phyloP scores from a whole-genome alignment of 2,888 invertebrate genomes.

The Apotomis betuletana region DNA sequence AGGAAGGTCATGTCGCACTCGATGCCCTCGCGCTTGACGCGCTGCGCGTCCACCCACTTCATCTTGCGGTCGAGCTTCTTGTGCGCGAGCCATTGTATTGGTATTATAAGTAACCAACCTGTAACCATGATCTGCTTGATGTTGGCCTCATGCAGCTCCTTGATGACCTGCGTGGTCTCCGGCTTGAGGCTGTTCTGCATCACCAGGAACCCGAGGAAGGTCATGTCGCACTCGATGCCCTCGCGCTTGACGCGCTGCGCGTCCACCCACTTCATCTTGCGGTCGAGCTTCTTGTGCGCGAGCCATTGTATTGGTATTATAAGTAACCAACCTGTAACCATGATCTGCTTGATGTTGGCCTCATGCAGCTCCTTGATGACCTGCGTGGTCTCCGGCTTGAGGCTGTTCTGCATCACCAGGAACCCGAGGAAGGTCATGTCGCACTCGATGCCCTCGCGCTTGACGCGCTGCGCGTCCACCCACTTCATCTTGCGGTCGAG shows the following conservation, averaged over 20 bases:
- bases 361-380: too few species aligned
- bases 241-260: constrained; percentile 82
- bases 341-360: constrained; percentile 80
- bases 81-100: constrained; percentile 88
- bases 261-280: constrained; percentile 81
- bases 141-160: constrained; percentile 87
- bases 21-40: constrained; percentile 83
- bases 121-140: constrained; percentile 95
- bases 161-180: constrained; percentile 89
- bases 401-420: constrained; percentile 92
- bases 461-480: constrained; percentile 66
- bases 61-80: constrained; percentile 84
- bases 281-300: constrained; percentile 85
- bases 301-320: too few species aligned
- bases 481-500: too few species aligned
- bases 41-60: constrained; percentile 81
- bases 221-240: constrained; percentile 87
- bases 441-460: constrained; percentile 85
- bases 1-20: constrained; percentile 88
- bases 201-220: constrained; percentile 88
- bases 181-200: constrained; percentile 95
- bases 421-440: constrained; percentile 89
- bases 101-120: constrained; percentile 85
- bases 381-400: constrained; percentile 88
- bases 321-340: constrained; percentile 91